Evolutionary conservation across 2,888 invertebrate genomes (phyloP), one percentile per base, ranked within the genome.

Genomic region (Melinaea menophilus): DNA sequence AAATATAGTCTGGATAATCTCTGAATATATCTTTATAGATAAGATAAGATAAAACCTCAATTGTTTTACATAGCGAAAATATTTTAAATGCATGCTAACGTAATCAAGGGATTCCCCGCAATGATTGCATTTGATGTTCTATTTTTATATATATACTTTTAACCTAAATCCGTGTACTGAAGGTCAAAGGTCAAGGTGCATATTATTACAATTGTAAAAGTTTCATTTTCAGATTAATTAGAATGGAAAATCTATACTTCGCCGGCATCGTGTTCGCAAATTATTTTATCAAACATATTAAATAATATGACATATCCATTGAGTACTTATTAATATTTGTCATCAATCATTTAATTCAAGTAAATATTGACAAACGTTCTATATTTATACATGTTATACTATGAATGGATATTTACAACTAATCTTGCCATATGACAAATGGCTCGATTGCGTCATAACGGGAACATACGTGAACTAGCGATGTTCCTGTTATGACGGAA

Each of bases 81-180:
- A 67, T 47, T 45, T 56, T 58, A 55, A 64, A 62, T 47, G 51
- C 61, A 61, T 63, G 11, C 9, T 7, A 31, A 51, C 31, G 48
- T 48, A 22, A 51, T 65, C 57, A 59, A 62, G 73, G 72, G 68
- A 71, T 84, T 84, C 74, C 84, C 85, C 69, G 64, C 72, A 75
- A 76, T 81, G 77, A 73, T 72, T 70, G 69, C 73, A 81, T 82
- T 82, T 74, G 80, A 66, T 75, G 76, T 75, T 78, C 72, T 79
- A 72, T 79, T 79, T 80, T 73, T 73, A 66, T 69, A 69, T 71
- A 71, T 68, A 71, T 76, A 58, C 58, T 45, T 59, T 11, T 9
- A 41, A 41, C 37, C 41, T 41, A 41, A 41, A 41, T 41, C 41
- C 41, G 41, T 9, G 9, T 41, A 41, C 9, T 9, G 11, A 41